Percentiles rank a stretch among this genome's conserved stretches.
phyloP scores from a whole-genome alignment of 1,140 invertebrate genomes.

The Dysdera silvatica region DNA sequence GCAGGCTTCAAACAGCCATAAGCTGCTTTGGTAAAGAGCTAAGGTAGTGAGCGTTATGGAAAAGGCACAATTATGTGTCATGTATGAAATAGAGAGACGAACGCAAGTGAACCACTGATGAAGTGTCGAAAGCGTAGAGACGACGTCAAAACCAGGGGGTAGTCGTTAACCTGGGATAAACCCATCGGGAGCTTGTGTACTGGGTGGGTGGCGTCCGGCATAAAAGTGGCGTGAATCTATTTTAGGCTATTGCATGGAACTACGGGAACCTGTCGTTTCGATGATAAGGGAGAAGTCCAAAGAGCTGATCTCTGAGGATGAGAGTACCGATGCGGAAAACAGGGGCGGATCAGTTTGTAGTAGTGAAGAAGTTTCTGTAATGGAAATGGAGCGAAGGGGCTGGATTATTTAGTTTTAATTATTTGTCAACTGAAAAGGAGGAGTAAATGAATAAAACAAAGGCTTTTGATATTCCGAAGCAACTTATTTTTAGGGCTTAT shows the following conservation, averaged over 20 bases:
- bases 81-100: constrained; percentile 10
- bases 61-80: constrained; percentile 2
- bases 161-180: neutral
- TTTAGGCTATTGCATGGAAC: neutral
- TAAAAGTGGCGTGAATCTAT: neutral
- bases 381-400: constrained; percentile 12
- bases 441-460: constrained; percentile 9
- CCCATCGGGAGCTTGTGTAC: neutral
- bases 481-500: constrained; percentile 10
- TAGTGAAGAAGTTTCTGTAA: constrained; percentile 14
- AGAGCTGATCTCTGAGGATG: neutral
- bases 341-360: neutral
- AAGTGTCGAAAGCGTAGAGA: neutral
- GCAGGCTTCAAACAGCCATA: constrained; percentile 6
- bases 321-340: neutral
- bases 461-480: constrained; percentile 12
- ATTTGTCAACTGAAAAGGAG: constrained; percentile 4
- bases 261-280: neutral
- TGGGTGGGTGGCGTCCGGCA: neutral
- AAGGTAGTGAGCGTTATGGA: constrained; percentile 13
- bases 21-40: constrained; percentile 11
- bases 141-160: neutral
- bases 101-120: constrained; percentile 13
- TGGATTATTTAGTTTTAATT: constrained; percentile 11
- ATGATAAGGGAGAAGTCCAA: neutral